Evolutionary conservation across 1,140 invertebrate genomes (phyloP).

Genomic region (Leptinotarsa texana): DNA sequence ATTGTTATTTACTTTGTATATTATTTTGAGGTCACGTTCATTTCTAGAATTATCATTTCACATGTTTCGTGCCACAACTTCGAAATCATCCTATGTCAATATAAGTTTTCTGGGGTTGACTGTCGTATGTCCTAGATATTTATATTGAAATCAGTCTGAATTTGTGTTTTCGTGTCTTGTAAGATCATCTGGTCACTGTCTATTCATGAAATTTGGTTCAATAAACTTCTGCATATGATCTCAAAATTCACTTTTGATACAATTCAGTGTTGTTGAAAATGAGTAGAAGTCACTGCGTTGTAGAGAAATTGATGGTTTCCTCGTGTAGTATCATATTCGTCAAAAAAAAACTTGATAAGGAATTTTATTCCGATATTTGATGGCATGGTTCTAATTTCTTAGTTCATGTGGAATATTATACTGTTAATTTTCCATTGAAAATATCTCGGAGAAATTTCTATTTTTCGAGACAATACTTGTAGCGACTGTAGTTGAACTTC

Average conservation of each 20-base stretch:
- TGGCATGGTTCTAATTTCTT: too few relatives aligned
- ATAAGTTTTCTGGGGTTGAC: background rate
- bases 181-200: background rate
- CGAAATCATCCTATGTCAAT: background rate
- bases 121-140: background rate
- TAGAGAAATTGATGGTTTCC: too few relatives aligned
- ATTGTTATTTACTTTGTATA: background rate
- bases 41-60: background rate
- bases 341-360: too few relatives aligned
- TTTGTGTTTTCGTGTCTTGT: background rate
- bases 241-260: background rate
- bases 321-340: too few relatives aligned
- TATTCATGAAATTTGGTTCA: background rate
- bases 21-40: background rate
- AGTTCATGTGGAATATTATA: too few relatives aligned
- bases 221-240: background rate
- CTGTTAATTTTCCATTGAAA: too few relatives aligned
- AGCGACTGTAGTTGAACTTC: too few relatives aligned
- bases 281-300: too few relatives aligned
- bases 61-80: background rate
- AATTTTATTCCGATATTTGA: too few relatives aligned
- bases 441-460: too few relatives aligned
- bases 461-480: too few relatives aligned
- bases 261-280: too few relatives aligned
- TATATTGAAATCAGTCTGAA: constrained; percentile 2